A percentile compares a stretch with the other conserved stretches of the same genome.
These are phyloP conservation scores for Epinotia nisella DNA, from an alignment of 2,888 invertebrate genomes.

Conservation along the genomic window DNA sequence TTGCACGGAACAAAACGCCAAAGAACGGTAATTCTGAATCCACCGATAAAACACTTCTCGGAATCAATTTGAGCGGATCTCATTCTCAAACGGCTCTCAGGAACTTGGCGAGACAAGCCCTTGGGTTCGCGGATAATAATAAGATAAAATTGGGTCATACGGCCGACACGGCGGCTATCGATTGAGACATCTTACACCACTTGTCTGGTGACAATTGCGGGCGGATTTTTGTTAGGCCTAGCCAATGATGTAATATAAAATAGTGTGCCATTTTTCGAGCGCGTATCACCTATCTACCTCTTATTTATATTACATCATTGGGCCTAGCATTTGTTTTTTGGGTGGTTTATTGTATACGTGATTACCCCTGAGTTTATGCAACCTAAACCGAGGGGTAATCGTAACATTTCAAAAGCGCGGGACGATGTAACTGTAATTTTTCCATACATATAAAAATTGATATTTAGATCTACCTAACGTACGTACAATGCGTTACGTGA, in stretches of 20 bases:
- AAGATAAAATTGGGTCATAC: constrained; percentile 69
- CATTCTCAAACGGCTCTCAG: constrained; percentile 17
- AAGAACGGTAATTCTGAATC: constrained; percentile 26
- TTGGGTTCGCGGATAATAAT: constrained; percentile 49
- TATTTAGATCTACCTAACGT: too few relatives aligned
- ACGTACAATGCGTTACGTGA: too few relatives aligned
- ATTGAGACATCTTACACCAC: constrained; percentile 70
- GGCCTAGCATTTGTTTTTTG: neutral
- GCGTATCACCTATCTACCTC: too few relatives aligned
- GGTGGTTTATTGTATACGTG: neutral
- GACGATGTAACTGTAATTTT: too few relatives aligned
- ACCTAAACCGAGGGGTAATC: too few relatives aligned
- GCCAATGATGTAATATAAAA: too few relatives aligned
- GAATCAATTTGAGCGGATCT: constrained; percentile 25
- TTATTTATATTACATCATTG: too few relatives aligned
- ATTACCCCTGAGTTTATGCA: too few relatives aligned
- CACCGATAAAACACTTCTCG: constrained; percentile 19
- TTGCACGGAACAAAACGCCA: neutral
- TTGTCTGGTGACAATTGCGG: neutral
- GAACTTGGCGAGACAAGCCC: constrained; percentile 50
- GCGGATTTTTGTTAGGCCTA: neutral
- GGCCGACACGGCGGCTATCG: constrained; percentile 73
- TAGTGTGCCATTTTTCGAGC: too few relatives aligned
- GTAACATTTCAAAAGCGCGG: too few relatives aligned
- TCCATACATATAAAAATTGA: too few relatives aligned